Evolutionary conservation across 2,113 vertebrate genomes (phyloP).

Genomic region (Myxocyprinus asiaticus): DNA sequence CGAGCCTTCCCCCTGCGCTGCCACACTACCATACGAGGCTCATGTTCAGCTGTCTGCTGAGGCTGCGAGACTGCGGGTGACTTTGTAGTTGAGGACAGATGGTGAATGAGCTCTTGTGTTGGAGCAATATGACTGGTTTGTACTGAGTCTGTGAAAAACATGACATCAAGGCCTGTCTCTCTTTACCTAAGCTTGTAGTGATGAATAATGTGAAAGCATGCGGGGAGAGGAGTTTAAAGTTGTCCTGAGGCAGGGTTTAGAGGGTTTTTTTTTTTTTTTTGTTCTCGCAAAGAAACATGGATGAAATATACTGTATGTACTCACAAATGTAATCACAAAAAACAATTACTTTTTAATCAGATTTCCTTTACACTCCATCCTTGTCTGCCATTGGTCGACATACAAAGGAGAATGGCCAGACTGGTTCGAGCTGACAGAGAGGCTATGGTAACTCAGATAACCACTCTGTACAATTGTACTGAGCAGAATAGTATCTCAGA

Average conservation of each 20-base stretch:
- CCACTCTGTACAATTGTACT: too few relatives aligned
- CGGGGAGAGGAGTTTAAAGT: slow-evolving; percentile 45
- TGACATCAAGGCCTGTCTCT: slow-evolving; percentile 52
- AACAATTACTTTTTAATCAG: too few relatives aligned
- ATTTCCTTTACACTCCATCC: too few relatives aligned
- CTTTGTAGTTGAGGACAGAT: slow-evolving; percentile 61
- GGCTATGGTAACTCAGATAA: too few relatives aligned
- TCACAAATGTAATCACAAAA: too few relatives aligned
- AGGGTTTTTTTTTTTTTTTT: slow-evolving; percentile 1
- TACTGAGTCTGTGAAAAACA: slow-evolving; percentile 57
- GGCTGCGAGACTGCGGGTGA: slow-evolving; percentile 39
- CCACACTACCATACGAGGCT: neutral
- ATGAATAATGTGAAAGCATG: slow-evolving; percentile 53
- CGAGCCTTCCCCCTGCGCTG: slow-evolving; percentile 1
- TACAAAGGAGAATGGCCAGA: too few relatives aligned
- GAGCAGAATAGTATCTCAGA: too few relatives aligned
- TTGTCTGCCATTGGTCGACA: too few relatives aligned
- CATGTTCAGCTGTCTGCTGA: slow-evolving; percentile 38
- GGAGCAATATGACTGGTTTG: slow-evolving; percentile 46
- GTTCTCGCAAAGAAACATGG: neutral
- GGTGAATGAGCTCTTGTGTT: slow-evolving; percentile 53
- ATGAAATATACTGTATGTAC: too few relatives aligned
- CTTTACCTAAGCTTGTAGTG: slow-evolving; percentile 49
- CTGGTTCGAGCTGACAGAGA: too few relatives aligned
- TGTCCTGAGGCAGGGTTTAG: neutral